These are phyloP conservation scores for Silurus glanis DNA, from an alignment of 2,113 vertebrate genomes.

Conservation along the genomic window DNA sequence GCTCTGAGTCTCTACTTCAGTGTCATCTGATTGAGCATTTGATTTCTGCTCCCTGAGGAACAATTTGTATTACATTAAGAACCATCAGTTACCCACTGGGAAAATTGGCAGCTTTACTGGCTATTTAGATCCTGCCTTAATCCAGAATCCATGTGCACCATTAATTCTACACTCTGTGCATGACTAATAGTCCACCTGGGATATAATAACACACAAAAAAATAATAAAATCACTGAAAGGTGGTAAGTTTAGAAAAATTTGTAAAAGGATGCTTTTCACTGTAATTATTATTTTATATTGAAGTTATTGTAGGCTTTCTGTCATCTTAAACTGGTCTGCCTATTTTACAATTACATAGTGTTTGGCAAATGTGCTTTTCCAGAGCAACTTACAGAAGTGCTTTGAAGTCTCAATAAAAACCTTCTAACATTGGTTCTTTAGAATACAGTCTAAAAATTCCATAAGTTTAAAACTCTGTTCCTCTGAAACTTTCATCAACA, in stretches of 20 bases:
- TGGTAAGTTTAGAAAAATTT: no score
- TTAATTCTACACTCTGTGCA: conserved; percentile 11
- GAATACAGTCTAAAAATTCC: no score
- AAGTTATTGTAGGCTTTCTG: neutral
- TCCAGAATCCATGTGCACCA: conserved; percentile 39
- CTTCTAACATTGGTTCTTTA: no score
- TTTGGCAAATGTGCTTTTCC: no score
- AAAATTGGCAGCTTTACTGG: conserved; percentile 53
- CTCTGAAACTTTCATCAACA: neutral
- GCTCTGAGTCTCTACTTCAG: neutral
- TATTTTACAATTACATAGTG: neutral
- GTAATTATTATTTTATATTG: neutral
- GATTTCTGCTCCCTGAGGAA: conserved; percentile 29
- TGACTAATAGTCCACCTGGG: conserved; percentile 15
- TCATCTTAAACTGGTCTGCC: neutral
- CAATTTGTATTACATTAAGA: conserved; percentile 38
- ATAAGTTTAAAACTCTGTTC: no score
- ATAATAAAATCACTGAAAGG: conserved; percentile 3
- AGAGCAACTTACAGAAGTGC: no score
- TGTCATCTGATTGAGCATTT: conserved; percentile 1
- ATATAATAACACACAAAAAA: neutral
- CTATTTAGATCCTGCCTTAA: conserved; percentile 48
- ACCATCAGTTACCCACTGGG: conserved; percentile 50
- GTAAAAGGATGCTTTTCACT: no score
- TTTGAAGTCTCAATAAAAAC: no score